phyloP scores from a whole-genome alignment of 1,140 invertebrate genomes.

The Chelonus insularis region DNA sequence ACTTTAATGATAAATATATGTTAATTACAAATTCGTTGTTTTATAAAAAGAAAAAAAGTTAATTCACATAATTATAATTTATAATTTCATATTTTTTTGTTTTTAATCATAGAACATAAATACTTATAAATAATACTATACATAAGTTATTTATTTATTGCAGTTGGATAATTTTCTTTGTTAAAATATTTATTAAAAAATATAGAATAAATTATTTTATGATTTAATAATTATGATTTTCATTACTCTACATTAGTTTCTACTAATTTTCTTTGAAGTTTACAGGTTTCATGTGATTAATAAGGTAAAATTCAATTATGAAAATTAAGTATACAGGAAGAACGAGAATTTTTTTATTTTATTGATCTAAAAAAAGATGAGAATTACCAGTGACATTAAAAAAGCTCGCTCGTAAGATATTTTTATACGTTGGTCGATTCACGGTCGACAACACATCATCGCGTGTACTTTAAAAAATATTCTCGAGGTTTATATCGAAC shows the following conservation, averaged over 20 bases:
- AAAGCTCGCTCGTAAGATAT: constrained; percentile 3
- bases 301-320: too few relatives aligned
- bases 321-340: not conserved
- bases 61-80: not conserved
- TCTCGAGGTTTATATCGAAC: constrained; percentile 14
- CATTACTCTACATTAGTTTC: too few relatives aligned
- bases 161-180: too few relatives aligned
- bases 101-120: too few relatives aligned
- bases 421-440: constrained; percentile 23
- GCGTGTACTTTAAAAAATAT: constrained; percentile 17
- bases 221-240: too few relatives aligned
- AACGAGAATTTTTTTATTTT: not conserved
- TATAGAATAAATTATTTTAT: too few relatives aligned
- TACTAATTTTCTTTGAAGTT: too few relatives aligned
- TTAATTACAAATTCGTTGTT: constrained; percentile 18
- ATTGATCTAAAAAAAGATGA: constrained; percentile 4
- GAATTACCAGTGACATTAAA: constrained; percentile 21
- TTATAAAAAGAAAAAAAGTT: constrained; percentile 1
- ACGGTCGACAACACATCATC: constrained; percentile 4
- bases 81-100: not conserved
- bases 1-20: not conserved
- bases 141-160: too few relatives aligned
- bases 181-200: too few relatives aligned
- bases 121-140: too few relatives aligned
- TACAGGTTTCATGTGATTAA: too few relatives aligned